Conservation (phyloP, 2,888 invertebrate species). For the Leuctra nigra region DNA sequence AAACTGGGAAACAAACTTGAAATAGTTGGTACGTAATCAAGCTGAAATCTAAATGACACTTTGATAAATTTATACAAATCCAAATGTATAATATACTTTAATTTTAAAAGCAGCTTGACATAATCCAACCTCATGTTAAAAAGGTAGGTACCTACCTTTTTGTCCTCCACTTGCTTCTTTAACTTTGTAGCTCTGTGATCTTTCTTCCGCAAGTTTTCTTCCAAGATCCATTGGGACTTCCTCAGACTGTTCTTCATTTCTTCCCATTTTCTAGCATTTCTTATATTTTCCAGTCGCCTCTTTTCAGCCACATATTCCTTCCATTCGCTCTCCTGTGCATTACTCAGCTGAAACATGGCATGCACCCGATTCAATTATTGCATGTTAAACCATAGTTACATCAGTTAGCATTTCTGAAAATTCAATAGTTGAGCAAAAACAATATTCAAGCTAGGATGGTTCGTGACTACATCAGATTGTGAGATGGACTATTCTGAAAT, state of each 20-base stretch:
- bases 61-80: too few relatives aligned
- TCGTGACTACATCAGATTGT: too few relatives aligned
- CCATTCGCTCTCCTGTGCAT: constrained; percentile 34
- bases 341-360: constrained; percentile 32
- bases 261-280: constrained; percentile 34
- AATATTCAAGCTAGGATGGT: too few relatives aligned
- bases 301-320: constrained; percentile 34
- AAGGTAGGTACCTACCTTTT: constrained; percentile 34
- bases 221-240: constrained; percentile 33
- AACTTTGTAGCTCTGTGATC: constrained; percentile 34
- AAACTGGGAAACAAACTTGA: not conserved
- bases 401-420: not conserved
- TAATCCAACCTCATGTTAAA: too few relatives aligned
- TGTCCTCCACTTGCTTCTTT: constrained; percentile 34
- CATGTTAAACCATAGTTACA: constrained; percentile 15
- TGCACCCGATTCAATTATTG: too few relatives aligned
- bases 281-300: constrained; percentile 33
- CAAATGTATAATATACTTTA: too few relatives aligned
- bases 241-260: constrained; percentile 35
- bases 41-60: too few relatives aligned
- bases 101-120: too few relatives aligned
- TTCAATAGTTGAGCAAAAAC: not conserved
- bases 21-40: too few relatives aligned
- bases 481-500: too few relatives aligned
- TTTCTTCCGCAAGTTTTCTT: constrained; percentile 33